A percentile compares a stretch with the other conserved stretches of the same genome.
Conservation (phyloP, 2,888 invertebrate genomes). For the Phanerotoma sp. region DNA sequence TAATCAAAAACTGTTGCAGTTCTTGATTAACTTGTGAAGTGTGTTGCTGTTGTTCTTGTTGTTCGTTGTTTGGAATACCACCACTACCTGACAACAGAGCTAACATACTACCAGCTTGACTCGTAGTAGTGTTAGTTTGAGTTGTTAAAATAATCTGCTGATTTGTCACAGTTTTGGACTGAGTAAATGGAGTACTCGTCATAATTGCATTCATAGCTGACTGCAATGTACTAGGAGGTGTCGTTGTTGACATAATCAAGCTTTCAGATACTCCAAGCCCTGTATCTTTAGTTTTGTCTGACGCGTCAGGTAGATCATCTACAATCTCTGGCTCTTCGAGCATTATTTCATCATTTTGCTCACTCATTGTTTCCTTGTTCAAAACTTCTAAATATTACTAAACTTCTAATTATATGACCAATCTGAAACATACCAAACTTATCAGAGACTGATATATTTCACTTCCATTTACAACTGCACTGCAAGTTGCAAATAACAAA, state of each 20-base stretch:
- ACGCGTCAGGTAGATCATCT: conserved; percentile 7
- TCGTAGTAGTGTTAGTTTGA: background rate
- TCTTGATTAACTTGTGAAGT: too few species aligned
- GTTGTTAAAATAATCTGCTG: background rate
- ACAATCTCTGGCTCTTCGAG: conserved; percentile 18
- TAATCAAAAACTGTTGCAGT: background rate
- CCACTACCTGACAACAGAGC: too few species aligned
- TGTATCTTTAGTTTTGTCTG: background rate
- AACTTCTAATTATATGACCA: conserved; percentile 7
- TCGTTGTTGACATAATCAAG: conserved; percentile 2
- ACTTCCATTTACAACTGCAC: conserved; percentile 27
- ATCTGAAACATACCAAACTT: conserved; percentile 3
- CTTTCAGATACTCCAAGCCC: conserved; percentile 13
- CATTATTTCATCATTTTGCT: conserved; percentile 19
- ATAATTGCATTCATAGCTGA: background rate
- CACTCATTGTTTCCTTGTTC: conserved; percentile 1
- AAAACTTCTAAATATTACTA: background rate
- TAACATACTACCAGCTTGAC: too few species aligned
- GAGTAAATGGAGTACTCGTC: conserved; percentile 1
- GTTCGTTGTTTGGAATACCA: conserved; percentile 2
- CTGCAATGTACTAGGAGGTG: background rate
- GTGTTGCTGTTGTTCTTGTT: conserved; percentile 1
- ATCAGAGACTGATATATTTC: conserved; percentile 23
- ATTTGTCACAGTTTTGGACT: background rate
- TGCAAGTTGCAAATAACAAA: conserved; percentile 25